Base-by-base conservation (phyloP, 1,140 invertebrate species). In the Tetranychus urticae region DNA sequence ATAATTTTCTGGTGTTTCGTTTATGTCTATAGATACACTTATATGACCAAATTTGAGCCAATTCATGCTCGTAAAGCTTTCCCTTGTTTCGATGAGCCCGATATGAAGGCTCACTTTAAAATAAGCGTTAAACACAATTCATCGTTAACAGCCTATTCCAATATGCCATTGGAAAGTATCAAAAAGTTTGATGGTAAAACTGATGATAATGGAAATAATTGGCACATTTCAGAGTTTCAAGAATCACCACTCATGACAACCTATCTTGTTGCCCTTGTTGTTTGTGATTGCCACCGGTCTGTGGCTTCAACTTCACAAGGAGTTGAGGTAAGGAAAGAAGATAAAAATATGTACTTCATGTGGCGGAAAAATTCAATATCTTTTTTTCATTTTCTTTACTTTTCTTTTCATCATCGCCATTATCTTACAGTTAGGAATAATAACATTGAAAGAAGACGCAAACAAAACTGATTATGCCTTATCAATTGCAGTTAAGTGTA, bases 201-300 rank as follows among this genome's bases (percentile, higher is more conserved):
- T 42, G 39, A 42, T 5, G 10, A 6, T 42, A 10, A 42, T 10
- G 5, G 5, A 6, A 5, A 42, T 5, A 42, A 42, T 42, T 42
- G 39, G 39, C 5, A 10, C 10, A 42, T 42, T 6, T 42, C 39
- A 42, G 10, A 5, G 39, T 42, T 42, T 10, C 5, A 42, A 10
- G 39, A 42, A 42, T 42, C 50, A 34, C 50, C 50, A 6, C n/a
- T 54, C 5, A 97, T 97, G 92, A 91, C 89, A 0, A 94, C 92
- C 0, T 97, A 97, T 70, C 74, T 97, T 57, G 81, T 97, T 50
- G 91, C 91, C 1, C 80, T 87, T 52, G 84, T 93, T 42, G 39
- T 42, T 42, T 42, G 39, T 42, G 39, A 42, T 10, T 42, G 67
- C 64, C 56, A 62, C 64, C 0, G 67, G 47, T 8, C 14, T 14